Conservation (phyloP, 2,797 vertebrate genomes). For the Poecilia wingei region DNA sequence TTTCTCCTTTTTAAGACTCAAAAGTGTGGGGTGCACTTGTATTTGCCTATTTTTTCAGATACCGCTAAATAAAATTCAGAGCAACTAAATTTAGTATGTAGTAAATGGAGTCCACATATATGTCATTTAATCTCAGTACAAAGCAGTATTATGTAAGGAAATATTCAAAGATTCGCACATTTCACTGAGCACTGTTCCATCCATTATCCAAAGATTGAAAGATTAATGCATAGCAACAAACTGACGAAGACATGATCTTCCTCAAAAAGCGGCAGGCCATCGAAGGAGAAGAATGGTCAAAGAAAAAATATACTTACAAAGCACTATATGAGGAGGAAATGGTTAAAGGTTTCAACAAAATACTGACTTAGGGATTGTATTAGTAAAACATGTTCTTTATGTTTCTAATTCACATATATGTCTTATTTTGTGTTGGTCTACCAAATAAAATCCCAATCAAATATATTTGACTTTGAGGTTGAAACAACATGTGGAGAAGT, state of each 20-base stretch:
- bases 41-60: neutral
- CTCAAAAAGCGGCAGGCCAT: neutral
- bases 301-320: neutral
- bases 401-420: neutral
- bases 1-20: neutral
- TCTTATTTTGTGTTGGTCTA: neutral
- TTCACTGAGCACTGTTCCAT: neutral
- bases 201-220: neutral
- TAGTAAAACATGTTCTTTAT: neutral
- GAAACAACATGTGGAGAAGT: neutral
- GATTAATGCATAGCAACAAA: neutral
- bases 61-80: neutral
- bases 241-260: too few species aligned
- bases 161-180: neutral
- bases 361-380: neutral
- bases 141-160: neutral
- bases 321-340: neutral
- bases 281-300: neutral
- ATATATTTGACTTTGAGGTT: neutral
- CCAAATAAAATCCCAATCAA: neutral
- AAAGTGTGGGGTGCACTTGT: neutral
- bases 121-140: neutral
- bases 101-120: neutral
- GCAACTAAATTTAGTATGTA: neutral
- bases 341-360: neutral